These are phyloP conservation scores for Cercopithecus mona DNA, from an alignment of 2,113 vertebrate species.

Conservation along the genomic window DNA sequence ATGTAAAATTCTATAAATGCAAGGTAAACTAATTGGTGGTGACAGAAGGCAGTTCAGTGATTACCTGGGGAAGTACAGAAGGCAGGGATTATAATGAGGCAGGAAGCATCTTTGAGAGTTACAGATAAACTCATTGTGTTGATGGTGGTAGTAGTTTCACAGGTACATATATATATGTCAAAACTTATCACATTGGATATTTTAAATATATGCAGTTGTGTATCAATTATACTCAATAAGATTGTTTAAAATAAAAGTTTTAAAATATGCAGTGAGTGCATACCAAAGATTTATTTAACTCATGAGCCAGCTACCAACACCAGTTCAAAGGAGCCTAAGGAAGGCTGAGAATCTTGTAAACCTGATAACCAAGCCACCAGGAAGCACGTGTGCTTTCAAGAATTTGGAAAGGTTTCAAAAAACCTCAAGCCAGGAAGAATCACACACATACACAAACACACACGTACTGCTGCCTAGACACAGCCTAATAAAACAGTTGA, in stretches of 20 bases:
- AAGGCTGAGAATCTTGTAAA: not conserved
- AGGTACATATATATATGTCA: not conserved
- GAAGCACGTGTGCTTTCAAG: not conserved
- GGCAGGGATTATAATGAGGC: not conserved
- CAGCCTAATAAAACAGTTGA: not conserved
- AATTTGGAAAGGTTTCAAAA: not conserved
- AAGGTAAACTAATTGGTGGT: not conserved
- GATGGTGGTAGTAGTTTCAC: not conserved
- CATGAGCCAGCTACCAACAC: not conserved
- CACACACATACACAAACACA: not conserved
- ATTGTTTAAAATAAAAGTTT: not conserved
- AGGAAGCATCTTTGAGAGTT: not conserved
- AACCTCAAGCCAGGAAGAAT: not conserved
- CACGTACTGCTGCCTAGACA: not conserved
- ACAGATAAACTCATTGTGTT: not conserved
- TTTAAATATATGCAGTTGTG: not conserved
- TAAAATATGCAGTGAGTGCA: not conserved
- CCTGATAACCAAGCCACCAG: not conserved
- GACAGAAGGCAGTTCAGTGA: not conserved
- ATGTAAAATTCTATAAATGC: not conserved
- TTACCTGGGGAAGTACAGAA: not conserved
- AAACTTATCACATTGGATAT: not conserved
- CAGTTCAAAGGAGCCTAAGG: not conserved
- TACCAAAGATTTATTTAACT: not conserved
- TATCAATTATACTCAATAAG: not conserved